Evolutionary conservation across 2,888 invertebrate genomes (phyloP).

Genomic region (Bimastos eiseni): DNA sequence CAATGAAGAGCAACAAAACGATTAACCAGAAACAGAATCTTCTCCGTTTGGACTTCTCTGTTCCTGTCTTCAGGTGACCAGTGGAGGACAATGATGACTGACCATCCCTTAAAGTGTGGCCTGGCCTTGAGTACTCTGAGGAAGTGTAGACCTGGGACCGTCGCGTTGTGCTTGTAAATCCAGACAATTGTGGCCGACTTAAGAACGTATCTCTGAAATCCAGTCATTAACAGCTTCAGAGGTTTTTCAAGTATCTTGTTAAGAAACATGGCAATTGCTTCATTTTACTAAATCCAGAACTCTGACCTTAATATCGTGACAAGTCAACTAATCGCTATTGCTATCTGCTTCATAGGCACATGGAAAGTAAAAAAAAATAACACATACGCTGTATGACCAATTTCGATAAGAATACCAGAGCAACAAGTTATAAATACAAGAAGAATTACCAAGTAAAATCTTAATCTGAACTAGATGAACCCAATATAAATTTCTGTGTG

Average conservation of each 20-base stretch:
- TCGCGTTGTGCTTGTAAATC: not conserved
- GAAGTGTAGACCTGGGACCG: not conserved
- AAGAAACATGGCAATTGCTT: too few relatives aligned
- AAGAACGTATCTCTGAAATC: not conserved
- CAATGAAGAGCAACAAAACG: not conserved
- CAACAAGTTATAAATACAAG: too few relatives aligned
- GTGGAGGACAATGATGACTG: not conserved
- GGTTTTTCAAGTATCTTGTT: not conserved
- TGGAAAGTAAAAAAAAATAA: not conserved
- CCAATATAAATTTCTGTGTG: too few relatives aligned
- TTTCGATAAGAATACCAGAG: too few relatives aligned
- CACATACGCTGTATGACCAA: too few relatives aligned
- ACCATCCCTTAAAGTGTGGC: not conserved
- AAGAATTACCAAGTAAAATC: too few relatives aligned
- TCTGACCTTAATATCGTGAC: not conserved
- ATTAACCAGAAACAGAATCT: conserved; percentile 6
- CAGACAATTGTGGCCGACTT: not conserved
- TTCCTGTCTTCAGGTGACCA: not conserved
- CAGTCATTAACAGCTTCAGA: not conserved
- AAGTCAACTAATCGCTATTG: not conserved
- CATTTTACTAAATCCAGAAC: not conserved
- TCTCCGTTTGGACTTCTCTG: not conserved
- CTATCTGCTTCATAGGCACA: not conserved
- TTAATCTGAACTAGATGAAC: too few relatives aligned
- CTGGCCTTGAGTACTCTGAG: not conserved